A percentile compares a stretch with the other conserved stretches of the same genome.
These are phyloP conservation scores for Apostichopus parvimensis DNA, from an alignment of 35 echinoderm and acorn worm species.

Conservation along the genomic window DNA sequence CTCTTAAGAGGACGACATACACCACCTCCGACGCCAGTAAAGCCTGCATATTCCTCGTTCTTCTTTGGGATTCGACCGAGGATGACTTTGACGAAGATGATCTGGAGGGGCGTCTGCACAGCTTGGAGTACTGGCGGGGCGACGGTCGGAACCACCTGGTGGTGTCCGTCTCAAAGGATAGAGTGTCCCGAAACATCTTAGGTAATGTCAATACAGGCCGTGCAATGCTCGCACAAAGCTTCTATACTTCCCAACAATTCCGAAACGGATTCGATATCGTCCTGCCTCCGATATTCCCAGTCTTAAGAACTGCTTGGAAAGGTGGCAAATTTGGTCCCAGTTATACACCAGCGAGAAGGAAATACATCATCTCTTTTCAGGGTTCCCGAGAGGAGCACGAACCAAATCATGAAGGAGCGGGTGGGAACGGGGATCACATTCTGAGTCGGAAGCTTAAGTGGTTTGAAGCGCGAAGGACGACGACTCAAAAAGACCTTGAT, in stretches of 20 bases:
- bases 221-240: slow-evolving; percentile 85
- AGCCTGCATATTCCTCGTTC: slow-evolving; percentile 87
- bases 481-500: not conserved
- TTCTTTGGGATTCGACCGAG: slow-evolving; percentile 77
- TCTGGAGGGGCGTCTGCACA: slow-evolving; percentile 71
- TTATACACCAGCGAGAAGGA: slow-evolving; percentile 79
- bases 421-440: slow-evolving; percentile 51
- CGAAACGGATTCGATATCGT: slow-evolving; percentile 88
- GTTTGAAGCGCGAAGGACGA: slow-evolving; percentile 46
- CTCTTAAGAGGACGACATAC: slow-evolving; percentile 71
- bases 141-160: slow-evolving; percentile 95
- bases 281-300: slow-evolving; percentile 53
- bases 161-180: slow-evolving; percentile 65
- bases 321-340: slow-evolving; percentile 57
- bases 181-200: slow-evolving; percentile 59
- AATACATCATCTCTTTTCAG: slow-evolving; percentile 84
- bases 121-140: slow-evolving; percentile 78
- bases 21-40: slow-evolving; percentile 78
- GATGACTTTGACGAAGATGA: slow-evolving; percentile 60
- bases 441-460: slow-evolving; percentile 72
- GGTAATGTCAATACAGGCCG: slow-evolving; percentile 84
- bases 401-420: not conserved
- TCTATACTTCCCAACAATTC: slow-evolving; percentile 61
- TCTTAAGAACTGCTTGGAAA: slow-evolving; percentile 43
- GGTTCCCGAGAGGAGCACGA: slow-evolving; percentile 22